A percentile compares a stretch with the other conserved stretches of the same genome.
These are phyloP conservation scores for Stegastes partitus DNA, from an alignment of 2,113 vertebrate genomes.

Conservation along the genomic window DNA sequence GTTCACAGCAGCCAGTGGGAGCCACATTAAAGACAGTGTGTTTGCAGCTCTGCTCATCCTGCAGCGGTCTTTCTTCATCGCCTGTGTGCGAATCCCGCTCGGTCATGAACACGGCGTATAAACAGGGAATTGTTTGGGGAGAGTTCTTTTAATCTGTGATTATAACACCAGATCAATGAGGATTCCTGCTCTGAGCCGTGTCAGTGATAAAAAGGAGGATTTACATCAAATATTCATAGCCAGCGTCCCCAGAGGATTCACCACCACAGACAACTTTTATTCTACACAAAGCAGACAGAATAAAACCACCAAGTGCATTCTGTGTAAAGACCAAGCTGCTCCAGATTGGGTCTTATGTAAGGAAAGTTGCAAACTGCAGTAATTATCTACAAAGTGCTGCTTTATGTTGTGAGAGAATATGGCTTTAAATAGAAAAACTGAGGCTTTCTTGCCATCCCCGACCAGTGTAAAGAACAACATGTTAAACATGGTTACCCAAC, in stretches of 20 bases:
- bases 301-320: conserved; percentile 57
- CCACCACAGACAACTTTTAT: conserved; percentile 70
- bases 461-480: conserved; percentile 22
- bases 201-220: conserved; percentile 80
- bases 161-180: conserved; percentile 85
- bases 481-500: conserved; percentile 46
- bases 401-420: conserved; percentile 54
- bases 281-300: conserved; percentile 61
- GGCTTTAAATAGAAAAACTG: conserved; percentile 31
- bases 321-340: conserved; percentile 39
- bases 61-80: conserved; percentile 58
- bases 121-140: conserved; percentile 81
- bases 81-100: conserved; percentile 49
- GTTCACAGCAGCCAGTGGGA: conserved; percentile 68
- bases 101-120: conserved; percentile 63
- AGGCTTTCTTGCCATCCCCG: conserved; percentile 7
- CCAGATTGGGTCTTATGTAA: conserved; percentile 54
- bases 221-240: conserved; percentile 86
- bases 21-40: conserved; percentile 69
- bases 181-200: conserved; percentile 76
- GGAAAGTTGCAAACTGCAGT: conserved; percentile 52
- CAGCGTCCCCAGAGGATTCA: conserved; percentile 73
- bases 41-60: conserved; percentile 56
- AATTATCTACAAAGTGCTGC: conserved; percentile 64
- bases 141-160: conserved; percentile 83